These are phyloP conservation scores for Halcyon badia DNA, from an alignment of 2,797 vertebrate species.

Conservation along the genomic window DNA sequence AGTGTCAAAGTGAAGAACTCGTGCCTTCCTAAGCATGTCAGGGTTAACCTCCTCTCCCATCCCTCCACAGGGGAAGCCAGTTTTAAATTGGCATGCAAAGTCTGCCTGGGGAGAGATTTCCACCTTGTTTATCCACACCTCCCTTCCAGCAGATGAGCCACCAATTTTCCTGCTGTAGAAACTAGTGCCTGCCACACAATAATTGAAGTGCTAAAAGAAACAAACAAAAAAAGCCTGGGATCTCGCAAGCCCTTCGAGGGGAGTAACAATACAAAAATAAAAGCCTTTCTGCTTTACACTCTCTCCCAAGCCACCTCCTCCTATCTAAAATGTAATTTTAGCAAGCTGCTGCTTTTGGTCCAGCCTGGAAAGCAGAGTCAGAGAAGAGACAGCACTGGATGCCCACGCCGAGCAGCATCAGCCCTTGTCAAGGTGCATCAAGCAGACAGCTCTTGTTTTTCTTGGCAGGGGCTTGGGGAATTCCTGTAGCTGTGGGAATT, in stretches of 20 bases:
- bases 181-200: neutral
- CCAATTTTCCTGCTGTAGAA: neutral
- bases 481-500: slow-evolving; percentile 13
- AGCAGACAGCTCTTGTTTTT: neutral
- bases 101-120: slow-evolving; percentile 8
- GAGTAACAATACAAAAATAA: neutral
- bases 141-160: neutral
- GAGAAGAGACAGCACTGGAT: neutral
- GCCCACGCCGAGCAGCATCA: neutral
- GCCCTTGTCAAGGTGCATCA: slow-evolving; percentile 32
- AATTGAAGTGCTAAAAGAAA: neutral
- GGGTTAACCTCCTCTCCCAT: neutral
- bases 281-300: neutral
- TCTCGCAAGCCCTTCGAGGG: neutral
- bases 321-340: neutral
- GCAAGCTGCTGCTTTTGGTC: neutral
- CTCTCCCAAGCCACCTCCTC: neutral
- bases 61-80: neutral
- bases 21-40: neutral
- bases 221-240: neutral
- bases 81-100: neutral
- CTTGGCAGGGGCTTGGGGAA: slow-evolving; percentile 31
- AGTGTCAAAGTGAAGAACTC: neutral
- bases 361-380: neutral
- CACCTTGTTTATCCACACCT: slow-evolving; percentile 20